These are phyloP conservation scores for Drosophila neonasuta DNA, from an alignment of 2,888 invertebrate genomes.

Conservation along the genomic window DNA sequence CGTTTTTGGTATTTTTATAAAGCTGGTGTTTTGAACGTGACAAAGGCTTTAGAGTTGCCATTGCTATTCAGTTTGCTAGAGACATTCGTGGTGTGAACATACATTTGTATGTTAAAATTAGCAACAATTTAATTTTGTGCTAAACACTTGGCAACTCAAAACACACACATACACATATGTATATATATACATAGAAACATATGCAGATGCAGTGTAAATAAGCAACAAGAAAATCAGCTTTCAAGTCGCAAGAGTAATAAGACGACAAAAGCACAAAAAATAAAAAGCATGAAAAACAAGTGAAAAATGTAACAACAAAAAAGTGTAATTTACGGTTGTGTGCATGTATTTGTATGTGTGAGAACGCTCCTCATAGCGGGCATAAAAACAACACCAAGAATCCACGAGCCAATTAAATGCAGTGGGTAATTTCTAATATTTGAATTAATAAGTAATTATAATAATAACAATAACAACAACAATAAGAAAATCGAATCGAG, in stretches of 20 bases:
- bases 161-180: constrained; percentile 27
- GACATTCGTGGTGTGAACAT: constrained; percentile 57
- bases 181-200: constrained; percentile 41
- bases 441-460: constrained; percentile 57
- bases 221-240: constrained; percentile 21
- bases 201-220: constrained; percentile 50
- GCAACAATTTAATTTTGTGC: constrained; percentile 52
- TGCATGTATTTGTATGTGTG: constrained; percentile 32
- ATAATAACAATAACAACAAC: constrained; percentile 59
- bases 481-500: constrained; percentile 62
- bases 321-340: constrained; percentile 29
- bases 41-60: constrained; percentile 50
- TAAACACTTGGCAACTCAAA: constrained; percentile 59
- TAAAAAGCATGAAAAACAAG: constrained; percentile 24
- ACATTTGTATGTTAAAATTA: constrained; percentile 44
- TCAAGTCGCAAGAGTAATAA: constrained; percentile 9
- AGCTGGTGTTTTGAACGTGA: constrained; percentile 4
- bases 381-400: constrained; percentile 16
- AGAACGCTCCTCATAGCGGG: constrained; percentile 28
- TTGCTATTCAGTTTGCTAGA: constrained; percentile 47
- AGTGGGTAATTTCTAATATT: constrained; percentile 55
- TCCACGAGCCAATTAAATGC: constrained; percentile 27
- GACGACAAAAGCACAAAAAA: constrained; percentile 3
- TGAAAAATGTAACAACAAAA: constrained; percentile 47
- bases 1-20: constrained; percentile 53